phyloP scores from a whole-genome alignment of 2,113 vertebrate genomes.

The Struthidea cinerea region DNA sequence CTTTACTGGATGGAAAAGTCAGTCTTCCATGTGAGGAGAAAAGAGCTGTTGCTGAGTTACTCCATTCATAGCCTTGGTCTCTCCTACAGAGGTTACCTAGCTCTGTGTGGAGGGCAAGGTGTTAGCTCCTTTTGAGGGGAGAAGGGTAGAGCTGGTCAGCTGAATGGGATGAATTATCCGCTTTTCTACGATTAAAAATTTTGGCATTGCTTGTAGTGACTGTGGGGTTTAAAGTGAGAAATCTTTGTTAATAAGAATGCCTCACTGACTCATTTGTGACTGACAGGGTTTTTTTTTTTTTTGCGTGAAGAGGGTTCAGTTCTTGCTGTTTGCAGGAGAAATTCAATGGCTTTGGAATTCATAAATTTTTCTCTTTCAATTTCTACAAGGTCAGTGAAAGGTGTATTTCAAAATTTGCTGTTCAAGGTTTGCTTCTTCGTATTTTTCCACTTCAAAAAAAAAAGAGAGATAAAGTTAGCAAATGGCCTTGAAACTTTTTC shows the following conservation, averaged over 20 bases:
- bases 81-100: not conserved
- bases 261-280: not conserved
- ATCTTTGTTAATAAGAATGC: not conserved
- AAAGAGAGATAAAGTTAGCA: not conserved
- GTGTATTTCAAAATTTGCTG: not conserved
- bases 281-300: not conserved
- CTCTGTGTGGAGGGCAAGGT: not conserved
- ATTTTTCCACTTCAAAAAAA: not conserved
- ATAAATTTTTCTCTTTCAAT: not conserved
- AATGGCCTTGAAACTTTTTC: not conserved
- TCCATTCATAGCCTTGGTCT: not conserved
- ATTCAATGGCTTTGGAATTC: not conserved
- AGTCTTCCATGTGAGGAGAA: not conserved
- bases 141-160: not conserved
- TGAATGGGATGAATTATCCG: not conserved
- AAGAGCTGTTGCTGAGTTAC: not conserved
- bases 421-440: not conserved
- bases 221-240: not conserved
- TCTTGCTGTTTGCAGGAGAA: not conserved
- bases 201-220: not conserved
- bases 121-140: not conserved
- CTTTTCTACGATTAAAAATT: slow-evolving; percentile 2
- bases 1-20: not conserved
- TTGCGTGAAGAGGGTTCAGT: not conserved
- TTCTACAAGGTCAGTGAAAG: not conserved